Conservation (phyloP, 2,797 vertebrate species). For the Avahi laniger region DNA sequence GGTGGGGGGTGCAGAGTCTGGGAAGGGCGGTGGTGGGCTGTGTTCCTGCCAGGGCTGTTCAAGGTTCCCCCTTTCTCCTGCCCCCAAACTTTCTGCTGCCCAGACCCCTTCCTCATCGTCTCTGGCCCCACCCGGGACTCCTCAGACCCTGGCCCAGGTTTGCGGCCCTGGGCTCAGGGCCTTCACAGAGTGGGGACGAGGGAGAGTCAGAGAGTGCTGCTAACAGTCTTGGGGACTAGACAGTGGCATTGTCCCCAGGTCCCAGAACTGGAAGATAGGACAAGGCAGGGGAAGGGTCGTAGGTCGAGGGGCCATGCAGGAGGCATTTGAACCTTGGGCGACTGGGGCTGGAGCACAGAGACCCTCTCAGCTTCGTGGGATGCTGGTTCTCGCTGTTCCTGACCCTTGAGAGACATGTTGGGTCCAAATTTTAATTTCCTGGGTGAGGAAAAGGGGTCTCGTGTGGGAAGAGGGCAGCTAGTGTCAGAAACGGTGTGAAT, state of each 20-base stretch:
- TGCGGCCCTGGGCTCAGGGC: neutral
- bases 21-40: neutral
- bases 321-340: neutral
- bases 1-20: neutral
- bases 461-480: neutral
- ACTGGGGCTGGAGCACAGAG: neutral
- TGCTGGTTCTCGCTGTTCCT: neutral
- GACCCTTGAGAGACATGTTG: neutral
- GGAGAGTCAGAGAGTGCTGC: neutral
- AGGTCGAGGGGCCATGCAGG: rapidly evolving
- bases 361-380: neutral
- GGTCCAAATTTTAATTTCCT: neutral
- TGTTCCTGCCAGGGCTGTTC: too few species aligned
- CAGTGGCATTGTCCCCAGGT: neutral
- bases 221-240: neutral
- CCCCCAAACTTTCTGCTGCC: neutral
- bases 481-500: neutral
- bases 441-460: neutral
- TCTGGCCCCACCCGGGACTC: neutral
- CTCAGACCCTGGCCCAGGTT: neutral
- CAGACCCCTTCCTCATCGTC: neutral
- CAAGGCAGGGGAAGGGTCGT: neutral
- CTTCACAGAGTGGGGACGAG: neutral
- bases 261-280: neutral
- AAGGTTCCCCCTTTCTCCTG: neutral